phyloP scores from a whole-genome alignment of 1,140 invertebrate genomes.

The Pristionchus pacificus region DNA sequence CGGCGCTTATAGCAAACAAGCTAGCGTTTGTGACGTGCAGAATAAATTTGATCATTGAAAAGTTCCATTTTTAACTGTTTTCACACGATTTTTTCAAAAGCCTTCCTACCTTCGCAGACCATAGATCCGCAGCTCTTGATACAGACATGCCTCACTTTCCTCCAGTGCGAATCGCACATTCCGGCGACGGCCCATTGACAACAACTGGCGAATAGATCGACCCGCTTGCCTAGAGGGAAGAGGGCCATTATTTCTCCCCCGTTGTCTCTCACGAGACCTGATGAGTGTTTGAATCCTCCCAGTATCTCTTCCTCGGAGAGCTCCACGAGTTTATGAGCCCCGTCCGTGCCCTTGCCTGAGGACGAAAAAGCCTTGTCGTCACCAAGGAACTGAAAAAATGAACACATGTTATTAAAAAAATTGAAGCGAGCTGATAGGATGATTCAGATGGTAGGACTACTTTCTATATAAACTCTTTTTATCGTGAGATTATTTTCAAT shows the following conservation, averaged over 20 bases:
- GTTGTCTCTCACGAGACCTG: background rate
- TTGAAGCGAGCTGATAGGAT: no score
- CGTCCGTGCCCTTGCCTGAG: no score
- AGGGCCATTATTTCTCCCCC: background rate
- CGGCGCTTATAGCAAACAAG: no score
- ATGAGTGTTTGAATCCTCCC: background rate
- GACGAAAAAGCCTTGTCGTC: no score
- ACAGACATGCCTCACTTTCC: background rate
- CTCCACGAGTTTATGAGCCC: background rate
- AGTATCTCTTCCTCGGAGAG: background rate
- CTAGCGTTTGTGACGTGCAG: no score
- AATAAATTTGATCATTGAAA: no score
- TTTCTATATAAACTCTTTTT: no score
- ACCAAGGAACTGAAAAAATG: no score
- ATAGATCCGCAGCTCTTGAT: background rate
- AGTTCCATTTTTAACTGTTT: no score
- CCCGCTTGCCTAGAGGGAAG: background rate
- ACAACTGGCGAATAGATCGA: background rate
- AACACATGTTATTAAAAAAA: no score
- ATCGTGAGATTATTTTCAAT: no score
- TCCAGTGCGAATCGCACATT: background rate
- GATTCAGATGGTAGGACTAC: no score
- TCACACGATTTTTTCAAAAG: background rate
- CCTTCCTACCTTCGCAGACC: background rate
- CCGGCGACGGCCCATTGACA: background rate